These are phyloP conservation scores for Schizothorax lantsangensis DNA, from an alignment of 2,797 vertebrate species.

Conservation along the genomic window DNA sequence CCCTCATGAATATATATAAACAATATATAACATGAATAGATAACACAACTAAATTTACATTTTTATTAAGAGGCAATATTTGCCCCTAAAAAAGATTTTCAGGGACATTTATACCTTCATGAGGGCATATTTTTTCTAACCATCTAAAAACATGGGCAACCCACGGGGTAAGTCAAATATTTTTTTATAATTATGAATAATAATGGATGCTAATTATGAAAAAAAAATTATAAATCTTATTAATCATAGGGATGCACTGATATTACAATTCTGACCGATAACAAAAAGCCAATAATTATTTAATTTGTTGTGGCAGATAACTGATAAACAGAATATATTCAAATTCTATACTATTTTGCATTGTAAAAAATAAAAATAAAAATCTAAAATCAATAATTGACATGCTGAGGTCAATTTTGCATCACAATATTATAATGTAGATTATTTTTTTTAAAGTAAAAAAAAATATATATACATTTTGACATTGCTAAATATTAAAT, in stretches of 20 bases:
- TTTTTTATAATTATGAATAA: not conserved
- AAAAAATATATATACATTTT: not conserved
- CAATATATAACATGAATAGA: not conserved
- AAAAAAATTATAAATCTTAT: not conserved
- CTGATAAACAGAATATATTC: not conserved
- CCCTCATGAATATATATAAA: not conserved
- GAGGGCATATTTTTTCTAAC: not conserved
- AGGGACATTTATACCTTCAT: not conserved
- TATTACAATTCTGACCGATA: not conserved
- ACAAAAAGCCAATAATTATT: not conserved
- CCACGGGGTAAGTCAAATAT: not conserved
- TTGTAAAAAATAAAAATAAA: not conserved
- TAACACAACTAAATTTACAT: not conserved
- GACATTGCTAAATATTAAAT: not conserved
- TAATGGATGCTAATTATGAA: no score
- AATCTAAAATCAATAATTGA: not conserved
- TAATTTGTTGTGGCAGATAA: not conserved
- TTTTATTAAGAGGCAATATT: not conserved
- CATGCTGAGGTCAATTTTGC: not conserved
- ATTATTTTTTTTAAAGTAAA: not conserved
- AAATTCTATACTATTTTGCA: not conserved
- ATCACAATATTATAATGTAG: not conserved
- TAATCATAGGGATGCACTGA: not conserved
- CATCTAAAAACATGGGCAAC: not conserved
- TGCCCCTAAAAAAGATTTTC: not conserved